phyloP scores from a whole-genome alignment of 2,797 vertebrate genomes.

The Telmatherina bonti region DNA sequence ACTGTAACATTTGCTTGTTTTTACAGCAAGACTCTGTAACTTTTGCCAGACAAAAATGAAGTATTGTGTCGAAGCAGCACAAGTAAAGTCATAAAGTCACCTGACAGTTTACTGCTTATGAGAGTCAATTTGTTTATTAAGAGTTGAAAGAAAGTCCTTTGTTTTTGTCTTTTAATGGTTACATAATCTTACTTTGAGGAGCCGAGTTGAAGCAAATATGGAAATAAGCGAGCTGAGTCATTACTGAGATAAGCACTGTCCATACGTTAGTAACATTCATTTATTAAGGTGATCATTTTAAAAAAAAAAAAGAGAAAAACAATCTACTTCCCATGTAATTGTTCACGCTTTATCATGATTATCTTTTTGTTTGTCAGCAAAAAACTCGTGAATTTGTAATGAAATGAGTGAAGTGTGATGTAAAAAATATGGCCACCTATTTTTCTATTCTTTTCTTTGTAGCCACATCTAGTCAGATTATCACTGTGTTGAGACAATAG shows the following conservation, averaged over 20 bases:
- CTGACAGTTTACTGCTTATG: slow-evolving; percentile 18
- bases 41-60: slow-evolving; percentile 17
- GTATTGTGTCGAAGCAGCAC: slow-evolving; percentile 29
- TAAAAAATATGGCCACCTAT: slow-evolving; percentile 40
- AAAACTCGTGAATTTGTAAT: slow-evolving; percentile 32
- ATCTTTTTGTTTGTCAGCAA: slow-evolving; percentile 36
- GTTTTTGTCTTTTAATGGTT: slow-evolving; percentile 29
- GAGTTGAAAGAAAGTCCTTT: background rate
- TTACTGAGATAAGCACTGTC: slow-evolving; percentile 40
- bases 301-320: slow-evolving; percentile 3
- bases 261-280: slow-evolving; percentile 18
- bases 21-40: slow-evolving; percentile 36
- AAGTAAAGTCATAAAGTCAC: slow-evolving; percentile 16
- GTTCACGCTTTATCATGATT: slow-evolving; percentile 20
- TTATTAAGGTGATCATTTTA: slow-evolving; percentile 9
- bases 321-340: slow-evolving; percentile 12
- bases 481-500: slow-evolving; percentile 72
- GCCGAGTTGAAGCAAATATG: slow-evolving; percentile 59
- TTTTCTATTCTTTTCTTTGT: slow-evolving; percentile 57
- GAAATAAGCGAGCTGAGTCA: slow-evolving; percentile 50
- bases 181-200: slow-evolving; percentile 57
- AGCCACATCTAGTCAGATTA: slow-evolving; percentile 63
- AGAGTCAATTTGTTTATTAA: background rate
- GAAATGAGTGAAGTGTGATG: slow-evolving; percentile 14
- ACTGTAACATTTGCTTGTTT: slow-evolving; percentile 44